Conservation (phyloP, 2,797 vertebrate genomes). For the Rhinichthys osculus region DNA sequence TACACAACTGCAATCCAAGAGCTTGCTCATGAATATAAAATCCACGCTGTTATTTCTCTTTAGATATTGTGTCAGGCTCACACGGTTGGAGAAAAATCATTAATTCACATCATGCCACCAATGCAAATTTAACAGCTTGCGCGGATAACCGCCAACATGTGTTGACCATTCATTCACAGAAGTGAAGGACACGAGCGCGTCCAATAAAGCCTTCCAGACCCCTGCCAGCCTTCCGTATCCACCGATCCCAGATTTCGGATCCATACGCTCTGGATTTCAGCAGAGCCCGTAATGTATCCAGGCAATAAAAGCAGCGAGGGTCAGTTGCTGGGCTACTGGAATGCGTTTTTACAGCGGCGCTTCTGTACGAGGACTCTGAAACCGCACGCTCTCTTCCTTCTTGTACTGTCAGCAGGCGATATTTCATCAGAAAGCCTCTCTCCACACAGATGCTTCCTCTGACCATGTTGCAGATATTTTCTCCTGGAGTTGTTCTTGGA, state of each 20-base stretch:
- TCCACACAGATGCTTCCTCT: constrained; percentile 48
- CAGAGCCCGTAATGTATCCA: constrained; percentile 45
- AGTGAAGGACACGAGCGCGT: constrained; percentile 1
- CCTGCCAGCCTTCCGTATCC: constrained; percentile 4
- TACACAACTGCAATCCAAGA: background rate
- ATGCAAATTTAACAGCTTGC: constrained; percentile 40
- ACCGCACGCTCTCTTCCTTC: constrained; percentile 53
- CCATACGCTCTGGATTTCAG: constrained; percentile 30
- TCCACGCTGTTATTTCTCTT: background rate
- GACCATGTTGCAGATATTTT: constrained; percentile 41
- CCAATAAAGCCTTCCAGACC: constrained; percentile 46
- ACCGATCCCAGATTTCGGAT: constrained; percentile 44
- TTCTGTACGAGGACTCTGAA: constrained; percentile 42
- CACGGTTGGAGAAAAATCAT: constrained; percentile 8
- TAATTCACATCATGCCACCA: constrained; percentile 41
- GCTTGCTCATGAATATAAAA: background rate
- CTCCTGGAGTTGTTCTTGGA: constrained; percentile 58
- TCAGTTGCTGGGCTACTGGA: constrained; percentile 57
- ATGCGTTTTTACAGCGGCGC: constrained; percentile 40
- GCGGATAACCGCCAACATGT: constrained; percentile 47
- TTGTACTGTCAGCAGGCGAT: constrained; percentile 63
- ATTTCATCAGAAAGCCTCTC: constrained; percentile 52
- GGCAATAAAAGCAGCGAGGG: constrained; percentile 57
- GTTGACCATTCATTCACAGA: constrained; percentile 48
- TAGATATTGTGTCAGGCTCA: background rate